These are phyloP conservation scores for Pyrrhia umbra DNA, from an alignment of 2,888 invertebrate species.

Conservation along the genomic window DNA sequence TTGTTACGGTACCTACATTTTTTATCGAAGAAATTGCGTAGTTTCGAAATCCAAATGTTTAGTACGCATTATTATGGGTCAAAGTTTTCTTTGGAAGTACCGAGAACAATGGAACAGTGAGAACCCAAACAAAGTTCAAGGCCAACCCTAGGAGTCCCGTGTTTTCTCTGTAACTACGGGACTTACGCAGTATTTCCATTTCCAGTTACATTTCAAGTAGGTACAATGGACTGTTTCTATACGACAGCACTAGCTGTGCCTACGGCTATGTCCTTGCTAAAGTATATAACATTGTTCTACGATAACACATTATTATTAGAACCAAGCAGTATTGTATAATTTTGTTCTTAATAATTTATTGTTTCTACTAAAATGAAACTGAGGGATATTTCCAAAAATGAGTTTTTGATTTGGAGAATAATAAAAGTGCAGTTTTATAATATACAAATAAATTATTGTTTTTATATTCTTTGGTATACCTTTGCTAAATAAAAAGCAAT, in stretches of 20 bases:
- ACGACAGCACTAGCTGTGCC: neutral
- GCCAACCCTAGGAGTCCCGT: slow-evolving; percentile 22
- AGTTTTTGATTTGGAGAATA: too few relatives aligned
- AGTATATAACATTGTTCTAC: neutral
- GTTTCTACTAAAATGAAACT: too few relatives aligned
- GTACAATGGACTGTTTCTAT: slow-evolving; percentile 8
- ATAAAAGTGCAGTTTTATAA: too few relatives aligned
- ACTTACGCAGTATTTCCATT: slow-evolving; percentile 23
- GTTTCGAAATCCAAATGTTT: slow-evolving; percentile 21
- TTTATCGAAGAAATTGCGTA: slow-evolving; percentile 7
- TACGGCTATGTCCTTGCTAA: neutral
- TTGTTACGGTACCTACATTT: neutral
- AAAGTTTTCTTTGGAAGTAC: slow-evolving; percentile 45
- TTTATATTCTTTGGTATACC: too few relatives aligned
- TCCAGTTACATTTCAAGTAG: slow-evolving; percentile 13
- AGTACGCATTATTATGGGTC: neutral
- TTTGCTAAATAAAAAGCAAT: too few relatives aligned
- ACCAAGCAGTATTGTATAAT: neutral
- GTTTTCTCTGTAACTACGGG: slow-evolving; percentile 10
- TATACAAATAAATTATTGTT: too few relatives aligned
- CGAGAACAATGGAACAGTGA: slow-evolving; percentile 38
- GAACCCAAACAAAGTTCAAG: slow-evolving; percentile 47
- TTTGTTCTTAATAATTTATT: too few relatives aligned
- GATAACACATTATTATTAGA: neutral
- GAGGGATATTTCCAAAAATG: too few relatives aligned